phyloP scores from a whole-genome alignment of 2,888 invertebrate genomes.

The Drosophila austrosaltans region DNA sequence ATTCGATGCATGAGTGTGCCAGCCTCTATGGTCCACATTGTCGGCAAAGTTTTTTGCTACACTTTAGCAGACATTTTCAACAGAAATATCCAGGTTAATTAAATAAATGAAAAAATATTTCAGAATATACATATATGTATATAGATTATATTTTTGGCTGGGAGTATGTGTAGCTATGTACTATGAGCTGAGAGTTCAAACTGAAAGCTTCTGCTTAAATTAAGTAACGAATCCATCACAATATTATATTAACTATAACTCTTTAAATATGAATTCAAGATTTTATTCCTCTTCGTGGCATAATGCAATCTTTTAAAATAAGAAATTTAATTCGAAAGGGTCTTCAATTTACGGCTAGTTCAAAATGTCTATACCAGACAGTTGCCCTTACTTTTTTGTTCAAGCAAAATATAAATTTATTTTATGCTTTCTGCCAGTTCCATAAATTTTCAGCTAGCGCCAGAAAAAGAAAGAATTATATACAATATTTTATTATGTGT shows the following conservation, averaged over 20 bases:
- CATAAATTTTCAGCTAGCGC: constrained; percentile 32
- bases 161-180: neutral
- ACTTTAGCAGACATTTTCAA: constrained; percentile 61
- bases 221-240: neutral
- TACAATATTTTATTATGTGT: constrained; percentile 49
- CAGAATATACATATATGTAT: constrained; percentile 19
- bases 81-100: constrained; percentile 43
- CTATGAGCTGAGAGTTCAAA: neutral
- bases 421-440: constrained; percentile 24
- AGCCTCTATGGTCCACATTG: constrained; percentile 78
- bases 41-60: constrained; percentile 78
- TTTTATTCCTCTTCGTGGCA: neutral
- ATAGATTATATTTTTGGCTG: constrained; percentile 24
- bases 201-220: neutral
- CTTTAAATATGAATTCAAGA: too few relatives aligned
- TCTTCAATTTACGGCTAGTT: neutral
- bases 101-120: constrained; percentile 38
- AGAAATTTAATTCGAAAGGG: neutral
- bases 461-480: constrained; percentile 14
- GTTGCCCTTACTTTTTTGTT: neutral
- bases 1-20: constrained; percentile 71
- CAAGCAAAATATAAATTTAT: constrained; percentile 16
- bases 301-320: neutral
- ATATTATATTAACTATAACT: too few relatives aligned
- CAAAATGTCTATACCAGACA: neutral